A percentile compares a stretch with the other conserved stretches of the same genome.
Conservation (phyloP, 2,888 invertebrate species). For the Cantharis rufa region DNA sequence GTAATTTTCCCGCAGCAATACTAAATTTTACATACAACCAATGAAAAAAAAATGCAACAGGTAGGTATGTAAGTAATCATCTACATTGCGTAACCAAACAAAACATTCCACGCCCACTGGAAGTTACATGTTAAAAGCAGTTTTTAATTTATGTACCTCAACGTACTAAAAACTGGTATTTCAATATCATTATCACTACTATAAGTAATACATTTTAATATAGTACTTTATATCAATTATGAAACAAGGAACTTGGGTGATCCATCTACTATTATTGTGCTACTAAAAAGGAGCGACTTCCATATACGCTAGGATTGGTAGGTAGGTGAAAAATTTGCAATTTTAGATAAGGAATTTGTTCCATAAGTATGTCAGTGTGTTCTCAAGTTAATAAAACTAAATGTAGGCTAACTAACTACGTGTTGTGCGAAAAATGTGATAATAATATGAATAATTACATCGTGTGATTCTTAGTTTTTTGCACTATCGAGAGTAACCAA, state of each 20-base stretch:
- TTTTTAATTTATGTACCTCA: background rate
- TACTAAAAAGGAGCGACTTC: constrained; percentile 6
- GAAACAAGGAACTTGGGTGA: background rate
- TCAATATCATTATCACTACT: background rate
- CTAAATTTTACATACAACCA: background rate
- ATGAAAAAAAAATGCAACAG: background rate
- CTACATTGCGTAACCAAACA: background rate
- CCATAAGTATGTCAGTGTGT: constrained; percentile 11
- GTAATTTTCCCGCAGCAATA: background rate
- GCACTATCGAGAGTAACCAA: no score
- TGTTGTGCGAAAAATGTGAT: constrained; percentile 1
- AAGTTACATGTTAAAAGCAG: background rate
- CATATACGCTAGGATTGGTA: background rate
- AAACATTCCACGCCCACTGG: background rate
- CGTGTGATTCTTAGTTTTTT: background rate
- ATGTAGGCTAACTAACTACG: constrained; percentile 7
- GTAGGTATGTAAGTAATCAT: background rate
- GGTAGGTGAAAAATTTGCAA: constrained; percentile 8
- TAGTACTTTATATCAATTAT: background rate
- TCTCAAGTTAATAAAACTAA: constrained; percentile 7
- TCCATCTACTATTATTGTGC: constrained; percentile 4
- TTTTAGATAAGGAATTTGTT: constrained; percentile 6
- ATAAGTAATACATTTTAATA: background rate
- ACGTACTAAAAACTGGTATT: background rate
- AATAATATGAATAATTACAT: background rate